phyloP scores from a whole-genome alignment of 2,113 vertebrate genomes.

The Connochaetes taurinus region DNA sequence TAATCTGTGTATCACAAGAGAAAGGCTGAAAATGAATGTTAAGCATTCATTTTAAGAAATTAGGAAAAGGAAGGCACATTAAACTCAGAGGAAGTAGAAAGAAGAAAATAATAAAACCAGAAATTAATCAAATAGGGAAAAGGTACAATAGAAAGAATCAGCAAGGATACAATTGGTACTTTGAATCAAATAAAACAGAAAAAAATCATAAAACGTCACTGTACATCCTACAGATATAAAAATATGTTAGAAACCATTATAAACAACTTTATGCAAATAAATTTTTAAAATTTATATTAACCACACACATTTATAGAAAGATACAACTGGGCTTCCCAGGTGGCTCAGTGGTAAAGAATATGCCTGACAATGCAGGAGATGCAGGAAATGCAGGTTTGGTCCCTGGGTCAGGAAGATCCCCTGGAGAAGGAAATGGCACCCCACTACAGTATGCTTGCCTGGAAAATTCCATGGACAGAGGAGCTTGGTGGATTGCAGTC shows the following conservation, averaged over 20 bases:
- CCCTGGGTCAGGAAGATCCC: background rate
- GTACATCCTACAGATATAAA: background rate
- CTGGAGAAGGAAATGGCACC: background rate
- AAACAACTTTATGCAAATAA: background rate
- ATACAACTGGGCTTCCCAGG: background rate
- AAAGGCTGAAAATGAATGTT: conserved; percentile 5
- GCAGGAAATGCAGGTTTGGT: background rate
- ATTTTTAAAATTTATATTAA: background rate
- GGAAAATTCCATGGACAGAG: background rate
- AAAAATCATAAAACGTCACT: background rate
- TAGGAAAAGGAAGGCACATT: background rate
- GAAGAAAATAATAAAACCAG: background rate
- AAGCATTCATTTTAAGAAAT: background rate
- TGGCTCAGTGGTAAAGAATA: background rate
- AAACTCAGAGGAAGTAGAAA: background rate
- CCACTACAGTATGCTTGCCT: background rate
- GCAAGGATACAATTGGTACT: background rate
- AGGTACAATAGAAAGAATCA: background rate
- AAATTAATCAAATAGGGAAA: background rate
- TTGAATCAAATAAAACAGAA: background rate
- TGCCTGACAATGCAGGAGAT: background rate
- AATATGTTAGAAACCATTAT: background rate
- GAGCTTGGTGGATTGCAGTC: background rate
- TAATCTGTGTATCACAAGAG: background rate
- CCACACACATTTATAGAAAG: background rate